Percentiles rank a stretch among this genome's conserved stretches.
Conservation (phyloP, 2,113 vertebrate species). For the Probosciger aterrimus region DNA sequence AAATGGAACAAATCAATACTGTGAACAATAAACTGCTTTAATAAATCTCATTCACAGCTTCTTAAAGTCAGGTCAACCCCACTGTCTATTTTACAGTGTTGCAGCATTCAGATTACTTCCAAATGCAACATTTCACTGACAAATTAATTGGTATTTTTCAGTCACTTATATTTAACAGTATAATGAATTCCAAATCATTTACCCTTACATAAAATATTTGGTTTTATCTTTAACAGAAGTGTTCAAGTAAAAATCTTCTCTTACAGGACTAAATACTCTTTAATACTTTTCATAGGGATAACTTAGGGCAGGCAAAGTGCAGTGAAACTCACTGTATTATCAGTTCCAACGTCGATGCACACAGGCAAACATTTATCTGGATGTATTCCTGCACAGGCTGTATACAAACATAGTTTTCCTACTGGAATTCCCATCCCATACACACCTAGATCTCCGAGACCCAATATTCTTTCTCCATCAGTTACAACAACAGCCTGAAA, state of each 20-base stretch:
- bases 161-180: accelerated
- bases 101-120: not conserved
- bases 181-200: not conserved
- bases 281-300: not conserved
- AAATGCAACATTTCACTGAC: not conserved
- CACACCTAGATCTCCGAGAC: constrained; percentile 93
- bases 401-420: constrained; percentile 94
- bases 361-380: constrained; percentile 92
- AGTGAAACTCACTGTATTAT: constrained; percentile 84
- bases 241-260: not conserved
- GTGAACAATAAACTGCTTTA: not conserved
- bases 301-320: not conserved
- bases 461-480: constrained; percentile 94
- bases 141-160: not conserved
- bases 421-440: constrained; percentile 98
- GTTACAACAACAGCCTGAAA: constrained; percentile 94
- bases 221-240: not conserved
- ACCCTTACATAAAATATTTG: not conserved
- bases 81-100: not conserved
- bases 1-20: not conserved
- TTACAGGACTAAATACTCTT: accelerated
- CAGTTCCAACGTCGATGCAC: constrained; percentile 92
- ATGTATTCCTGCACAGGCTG: constrained; percentile 91
- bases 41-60: not conserved
- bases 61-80: not conserved